phyloP scores from a whole-genome alignment of 1,140 invertebrate species.

The Conus ventricosus region DNA sequence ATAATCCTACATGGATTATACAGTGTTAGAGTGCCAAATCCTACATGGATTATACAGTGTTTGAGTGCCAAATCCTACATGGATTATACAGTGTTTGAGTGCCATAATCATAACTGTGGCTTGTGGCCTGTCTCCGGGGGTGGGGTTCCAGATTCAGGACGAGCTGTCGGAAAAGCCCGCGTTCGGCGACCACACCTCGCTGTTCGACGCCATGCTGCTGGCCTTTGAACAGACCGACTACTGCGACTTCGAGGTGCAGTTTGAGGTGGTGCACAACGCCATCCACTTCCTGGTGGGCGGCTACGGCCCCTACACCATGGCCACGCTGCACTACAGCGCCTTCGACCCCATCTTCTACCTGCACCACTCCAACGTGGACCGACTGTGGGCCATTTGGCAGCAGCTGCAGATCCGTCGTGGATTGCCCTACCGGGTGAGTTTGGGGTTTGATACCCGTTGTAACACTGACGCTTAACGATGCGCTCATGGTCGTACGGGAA shows the following conservation, averaged over 20 bases:
- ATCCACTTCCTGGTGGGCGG: conserved; percentile 52
- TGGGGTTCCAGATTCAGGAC: background rate
- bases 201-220: conserved; percentile 43
- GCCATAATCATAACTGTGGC: background rate
- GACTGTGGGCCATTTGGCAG: conserved; percentile 55
- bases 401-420: conserved; percentile 47
- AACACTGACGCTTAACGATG: too few relatives aligned
- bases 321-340: conserved; percentile 44
- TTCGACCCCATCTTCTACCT: conserved; percentile 55
- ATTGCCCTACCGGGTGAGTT: conserved; percentile 35
- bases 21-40: too few relatives aligned
- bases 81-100: too few relatives aligned
- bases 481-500: too few relatives aligned
- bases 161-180: conserved; percentile 32
- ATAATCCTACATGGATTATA: too few relatives aligned
- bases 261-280: conserved; percentile 46
- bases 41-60: too few relatives aligned
- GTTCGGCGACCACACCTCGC: conserved; percentile 39
- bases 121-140: background rate
- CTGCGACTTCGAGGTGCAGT: conserved; percentile 50
- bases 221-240: conserved; percentile 47
- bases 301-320: conserved; percentile 38
- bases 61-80: too few relatives aligned
- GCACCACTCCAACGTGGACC: conserved; percentile 49
- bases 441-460: too few relatives aligned